Evolutionary conservation across 2,888 invertebrate genomes (phyloP).

Genomic region (Caenorhabditis macrosperma): DNA sequence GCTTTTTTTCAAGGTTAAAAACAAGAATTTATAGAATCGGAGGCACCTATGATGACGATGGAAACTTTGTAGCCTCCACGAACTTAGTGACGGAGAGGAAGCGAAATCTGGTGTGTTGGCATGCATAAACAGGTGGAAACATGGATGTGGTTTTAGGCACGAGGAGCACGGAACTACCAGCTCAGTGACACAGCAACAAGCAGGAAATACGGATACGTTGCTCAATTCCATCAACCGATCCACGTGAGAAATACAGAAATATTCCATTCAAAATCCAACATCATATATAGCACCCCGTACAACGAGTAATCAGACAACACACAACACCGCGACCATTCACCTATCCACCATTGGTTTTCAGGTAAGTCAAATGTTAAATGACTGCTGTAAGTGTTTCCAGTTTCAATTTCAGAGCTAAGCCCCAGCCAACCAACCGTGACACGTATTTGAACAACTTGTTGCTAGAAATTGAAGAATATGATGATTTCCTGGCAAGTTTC

Average conservation of each 20-base stretch:
- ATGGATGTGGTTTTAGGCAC: conserved; percentile 22
- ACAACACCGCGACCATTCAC: conserved; percentile 39
- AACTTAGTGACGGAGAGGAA: conserved; percentile 43
- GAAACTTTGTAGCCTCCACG: conserved; percentile 55
- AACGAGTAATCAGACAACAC: conserved; percentile 39
- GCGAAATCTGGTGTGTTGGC: conserved; percentile 35
- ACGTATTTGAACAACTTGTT: conserved; percentile 60
- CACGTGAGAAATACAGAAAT: conserved; percentile 16
- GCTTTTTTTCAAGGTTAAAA: neutral
- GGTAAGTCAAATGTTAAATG: conserved; percentile 13
- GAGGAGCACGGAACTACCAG: conserved; percentile 56
- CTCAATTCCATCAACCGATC: conserved; percentile 56
- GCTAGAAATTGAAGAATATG: conserved; percentile 68
- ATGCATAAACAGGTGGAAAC: neutral
- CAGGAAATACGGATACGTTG: conserved; percentile 42
- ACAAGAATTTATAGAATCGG: conserved; percentile 34
- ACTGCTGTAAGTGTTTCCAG: neutral
- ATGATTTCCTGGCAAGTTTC: conserved; percentile 68
- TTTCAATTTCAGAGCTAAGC: conserved; percentile 62
- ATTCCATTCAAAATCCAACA: neutral
- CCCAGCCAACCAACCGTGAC: conserved; percentile 60
- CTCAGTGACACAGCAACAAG: conserved; percentile 36
- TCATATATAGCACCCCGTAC: conserved; percentile 31
- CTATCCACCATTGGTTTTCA: conserved; percentile 55
- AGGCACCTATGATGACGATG: conserved; percentile 60